Evolutionary conservation across 2,888 invertebrate species (phyloP), one percentile per base, ranked within the genome.

Genomic region (Brenthis hecate): DNA sequence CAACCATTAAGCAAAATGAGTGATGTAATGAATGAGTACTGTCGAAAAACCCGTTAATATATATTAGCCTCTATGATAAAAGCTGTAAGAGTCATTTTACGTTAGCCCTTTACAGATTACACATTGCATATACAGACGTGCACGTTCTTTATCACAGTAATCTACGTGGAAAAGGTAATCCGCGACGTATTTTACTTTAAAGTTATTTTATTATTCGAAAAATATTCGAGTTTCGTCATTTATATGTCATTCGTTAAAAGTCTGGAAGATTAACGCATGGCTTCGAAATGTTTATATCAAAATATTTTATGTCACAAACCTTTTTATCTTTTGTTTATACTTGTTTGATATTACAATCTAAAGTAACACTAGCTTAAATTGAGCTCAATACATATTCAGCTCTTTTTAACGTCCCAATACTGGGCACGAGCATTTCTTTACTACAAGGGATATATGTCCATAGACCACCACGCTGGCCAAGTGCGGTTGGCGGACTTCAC

Each of bases 91-190:
- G n/a, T 13, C 56, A 60, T 60, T 60, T 60, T 60, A 11, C 6
- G 13, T n/a, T 50, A 60, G 11, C 47, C 1, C 4, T 23, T 57
- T 3, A 19, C 19, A 55, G 28, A 54, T 32, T 50, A 23, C 14
- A 8, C 19, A 6, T 16, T 8, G 58, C 28, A 23, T 14, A 48
- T 54, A 32, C 56, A 13, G 47, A 54, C 48, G 53, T 65, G 65
- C 56, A 62, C 53, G 65, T 65, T 61, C 65, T 65, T 65, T 65
- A 65, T 65, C 61, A 56, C 61, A 61, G 56, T 69, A 65, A 69
- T 69, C 65, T 69, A 65, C 69, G 69, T 69, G 69, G 51, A 65
- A 69, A 65, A 65, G 65, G 61, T 69, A 69, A 69, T 69, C 65
- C 65, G 50, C 50, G 60, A 61, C 58, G 58, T 66, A 70, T 70